A percentile compares a stretch with the other conserved stretches of the same genome.
Evolutionary conservation across 2,888 invertebrate species (phyloP).

Genomic region (Aleiodes testaceus): DNA sequence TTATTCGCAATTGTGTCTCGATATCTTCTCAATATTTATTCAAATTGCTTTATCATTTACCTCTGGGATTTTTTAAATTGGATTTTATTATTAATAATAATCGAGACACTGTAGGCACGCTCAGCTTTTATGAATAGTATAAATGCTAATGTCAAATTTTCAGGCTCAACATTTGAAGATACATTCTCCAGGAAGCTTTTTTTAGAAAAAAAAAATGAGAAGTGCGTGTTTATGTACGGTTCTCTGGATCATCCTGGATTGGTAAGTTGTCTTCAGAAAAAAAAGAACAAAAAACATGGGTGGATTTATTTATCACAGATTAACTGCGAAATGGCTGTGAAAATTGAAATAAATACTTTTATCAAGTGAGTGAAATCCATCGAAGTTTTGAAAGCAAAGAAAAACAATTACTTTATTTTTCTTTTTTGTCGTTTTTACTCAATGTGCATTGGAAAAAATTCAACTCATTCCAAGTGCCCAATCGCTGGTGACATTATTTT

Average conservation of each 20-base stretch:
- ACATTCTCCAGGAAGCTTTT: conserved; percentile 17
- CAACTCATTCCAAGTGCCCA: conserved; percentile 28
- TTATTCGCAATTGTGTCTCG: neutral
- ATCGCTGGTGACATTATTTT: conserved; percentile 32
- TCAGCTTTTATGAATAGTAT: neutral
- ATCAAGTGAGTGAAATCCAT: conserved; percentile 12
- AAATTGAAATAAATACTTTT: conserved; percentile 33
- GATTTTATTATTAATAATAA: too few relatives aligned
- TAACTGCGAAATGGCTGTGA: conserved; percentile 31
- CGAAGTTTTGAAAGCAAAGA: neutral
- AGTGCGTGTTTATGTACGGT: conserved; percentile 21
- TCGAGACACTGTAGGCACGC: too few relatives aligned
- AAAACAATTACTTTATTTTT: conserved; percentile 8
- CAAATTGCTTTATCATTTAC: neutral
- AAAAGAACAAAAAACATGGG: conserved; percentile 46
- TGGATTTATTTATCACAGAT: conserved; percentile 58
- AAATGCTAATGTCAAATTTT: conserved; percentile 47
- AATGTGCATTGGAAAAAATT: neutral
- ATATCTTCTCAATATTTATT: neutral
- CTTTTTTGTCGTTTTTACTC: conserved; percentile 8
- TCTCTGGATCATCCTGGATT: conserved; percentile 50
- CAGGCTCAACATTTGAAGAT: conserved; percentile 42
- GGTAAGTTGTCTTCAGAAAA: conserved; percentile 69
- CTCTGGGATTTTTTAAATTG: neutral
- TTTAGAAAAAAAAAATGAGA: conserved; percentile 2